phyloP scores from a whole-genome alignment of 23 tunicate genomes.

The Corella eumyota region DNA sequence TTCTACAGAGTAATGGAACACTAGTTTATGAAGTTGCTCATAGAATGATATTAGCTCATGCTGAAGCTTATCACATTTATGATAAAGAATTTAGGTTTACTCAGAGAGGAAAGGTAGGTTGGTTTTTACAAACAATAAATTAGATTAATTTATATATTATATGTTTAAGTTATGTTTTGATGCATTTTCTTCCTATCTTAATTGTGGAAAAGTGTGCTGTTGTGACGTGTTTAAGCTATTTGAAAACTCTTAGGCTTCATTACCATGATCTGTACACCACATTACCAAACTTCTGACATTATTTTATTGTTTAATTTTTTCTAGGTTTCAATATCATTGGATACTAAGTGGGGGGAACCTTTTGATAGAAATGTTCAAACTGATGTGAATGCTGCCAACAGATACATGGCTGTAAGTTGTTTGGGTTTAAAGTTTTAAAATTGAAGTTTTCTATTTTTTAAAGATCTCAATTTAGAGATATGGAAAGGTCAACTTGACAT shows the following conservation, averaged over 20 bases:
- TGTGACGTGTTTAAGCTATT: too few species aligned
- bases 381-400: slow-evolving; percentile 81
- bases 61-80: slow-evolving; percentile 63
- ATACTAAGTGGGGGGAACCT: slow-evolving; percentile 83
- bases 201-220: not conserved
- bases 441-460: too few species aligned
- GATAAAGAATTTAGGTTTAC: slow-evolving; percentile 32
- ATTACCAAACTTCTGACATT: too few species aligned
- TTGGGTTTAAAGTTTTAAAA: not conserved
- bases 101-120: slow-evolving; percentile 69
- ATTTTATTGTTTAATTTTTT: not conserved
- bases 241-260: too few species aligned
- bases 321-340: slow-evolving; percentile 74
- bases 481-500: too few species aligned
- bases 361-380: slow-evolving; percentile 38
- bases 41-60: slow-evolving; percentile 94
- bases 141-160: not conserved
- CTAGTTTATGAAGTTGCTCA: slow-evolving; percentile 74
- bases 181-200: not conserved
- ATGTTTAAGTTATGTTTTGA: not conserved
- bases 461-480: too few species aligned
- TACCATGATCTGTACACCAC: too few species aligned
- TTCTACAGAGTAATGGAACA: slow-evolving; percentile 47
- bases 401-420: slow-evolving; percentile 57
- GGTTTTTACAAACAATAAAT: not conserved